A percentile compares a stretch with the other conserved stretches of the same genome.
These are phyloP conservation scores for Eunapius fragilis DNA, from an alignment of 37 sponge, comb jelly and placozoan species.

Conservation along the genomic window DNA sequence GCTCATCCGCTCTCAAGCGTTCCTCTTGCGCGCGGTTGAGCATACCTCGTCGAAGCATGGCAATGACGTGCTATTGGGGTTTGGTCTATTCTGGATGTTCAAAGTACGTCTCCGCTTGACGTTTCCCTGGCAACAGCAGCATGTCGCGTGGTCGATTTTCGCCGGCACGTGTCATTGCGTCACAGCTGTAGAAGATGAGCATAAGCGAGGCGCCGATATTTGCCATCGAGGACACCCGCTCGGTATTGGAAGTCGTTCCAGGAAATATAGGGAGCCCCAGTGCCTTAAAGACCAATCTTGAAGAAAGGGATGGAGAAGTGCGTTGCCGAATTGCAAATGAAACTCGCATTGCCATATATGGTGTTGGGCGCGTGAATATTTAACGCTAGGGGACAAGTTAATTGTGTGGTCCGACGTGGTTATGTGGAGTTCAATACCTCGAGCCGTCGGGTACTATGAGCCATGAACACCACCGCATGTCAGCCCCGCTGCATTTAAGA, in stretches of 20 bases:
- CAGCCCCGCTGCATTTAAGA: too few species aligned
- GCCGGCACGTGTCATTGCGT: background rate
- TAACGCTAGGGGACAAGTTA: background rate
- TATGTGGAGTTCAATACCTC: background rate
- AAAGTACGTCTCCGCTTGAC: background rate
- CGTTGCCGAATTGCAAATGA: background rate
- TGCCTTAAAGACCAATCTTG: background rate
- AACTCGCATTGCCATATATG: background rate
- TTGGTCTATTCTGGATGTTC: background rate
- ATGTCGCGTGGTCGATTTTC: background rate
- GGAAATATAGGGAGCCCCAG: background rate
- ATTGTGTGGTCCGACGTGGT: background rate
- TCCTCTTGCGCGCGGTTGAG: conserved; percentile 79
- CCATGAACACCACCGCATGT: too few species aligned
- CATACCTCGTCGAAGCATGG: conserved; percentile 53
- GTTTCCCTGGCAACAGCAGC: background rate
- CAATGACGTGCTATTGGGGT: background rate
- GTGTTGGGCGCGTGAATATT: background rate
- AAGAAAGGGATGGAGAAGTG: background rate
- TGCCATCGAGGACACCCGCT: background rate
- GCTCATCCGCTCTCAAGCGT: conserved; percentile 71
- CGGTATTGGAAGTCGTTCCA: background rate
- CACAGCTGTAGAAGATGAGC: background rate
- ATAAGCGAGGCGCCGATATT: background rate
- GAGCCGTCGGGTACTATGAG: background rate